Evolutionary conservation across 2,113 vertebrate genomes (phyloP).

Genomic region (Mustela nigripes): DNA sequence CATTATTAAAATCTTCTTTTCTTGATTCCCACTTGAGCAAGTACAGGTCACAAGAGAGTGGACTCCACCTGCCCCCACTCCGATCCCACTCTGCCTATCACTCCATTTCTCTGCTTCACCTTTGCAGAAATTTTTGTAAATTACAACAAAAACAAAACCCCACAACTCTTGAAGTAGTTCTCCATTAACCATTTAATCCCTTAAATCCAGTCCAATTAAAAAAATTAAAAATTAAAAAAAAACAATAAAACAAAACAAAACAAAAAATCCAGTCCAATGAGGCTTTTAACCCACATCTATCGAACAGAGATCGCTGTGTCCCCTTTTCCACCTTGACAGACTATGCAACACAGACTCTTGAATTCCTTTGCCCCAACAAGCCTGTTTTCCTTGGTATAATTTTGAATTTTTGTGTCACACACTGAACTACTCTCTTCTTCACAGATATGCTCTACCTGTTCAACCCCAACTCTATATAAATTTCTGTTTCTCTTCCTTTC

Average conservation of each 20-base stretch:
- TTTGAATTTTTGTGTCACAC: background rate
- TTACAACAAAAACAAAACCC: background rate
- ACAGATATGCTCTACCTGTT: background rate
- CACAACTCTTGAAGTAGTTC: background rate
- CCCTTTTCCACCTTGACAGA: background rate
- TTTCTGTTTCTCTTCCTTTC: background rate
- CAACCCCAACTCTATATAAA: background rate
- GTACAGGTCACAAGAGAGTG: background rate
- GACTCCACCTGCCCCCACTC: background rate
- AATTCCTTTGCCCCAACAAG: background rate
- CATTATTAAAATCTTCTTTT: background rate
- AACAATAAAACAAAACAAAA: too few relatives aligned
- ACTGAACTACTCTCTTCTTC: background rate
- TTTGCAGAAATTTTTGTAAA: background rate
- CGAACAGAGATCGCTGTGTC: background rate
- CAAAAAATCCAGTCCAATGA: background rate
- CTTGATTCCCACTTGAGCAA: background rate
- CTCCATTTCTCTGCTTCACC: background rate
- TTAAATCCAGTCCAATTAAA: background rate
- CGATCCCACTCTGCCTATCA: background rate
- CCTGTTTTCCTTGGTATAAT: background rate
- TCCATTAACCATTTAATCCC: background rate
- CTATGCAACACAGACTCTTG: background rate
- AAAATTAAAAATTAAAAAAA: too few relatives aligned
- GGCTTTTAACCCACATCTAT: background rate